Evolutionary conservation across 2,113 vertebrate genomes (phyloP).

Genomic region (Tetraodon nigroviridis): DNA sequence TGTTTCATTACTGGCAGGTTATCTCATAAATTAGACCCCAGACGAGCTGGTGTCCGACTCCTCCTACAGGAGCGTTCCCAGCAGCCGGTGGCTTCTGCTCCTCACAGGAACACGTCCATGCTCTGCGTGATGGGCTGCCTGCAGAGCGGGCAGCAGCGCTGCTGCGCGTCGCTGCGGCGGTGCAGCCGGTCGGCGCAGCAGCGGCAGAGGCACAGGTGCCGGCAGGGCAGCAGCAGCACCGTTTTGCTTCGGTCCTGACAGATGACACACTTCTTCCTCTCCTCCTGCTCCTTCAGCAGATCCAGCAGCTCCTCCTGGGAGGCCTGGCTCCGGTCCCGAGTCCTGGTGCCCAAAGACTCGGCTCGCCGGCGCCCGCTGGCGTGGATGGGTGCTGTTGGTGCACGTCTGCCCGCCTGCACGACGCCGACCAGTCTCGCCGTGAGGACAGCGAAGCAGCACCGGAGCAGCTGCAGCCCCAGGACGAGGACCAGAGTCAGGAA

Average conservation of each 20-base stretch:
- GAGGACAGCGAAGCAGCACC: conserved; percentile 61
- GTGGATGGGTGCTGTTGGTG: conserved; percentile 40
- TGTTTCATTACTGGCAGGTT: neutral
- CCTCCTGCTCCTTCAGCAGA: conserved; percentile 83
- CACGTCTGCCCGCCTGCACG: conserved; percentile 38
- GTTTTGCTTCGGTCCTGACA: conserved; percentile 85
- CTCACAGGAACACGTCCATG: conserved; percentile 74
- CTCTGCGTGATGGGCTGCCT: conserved; percentile 81
- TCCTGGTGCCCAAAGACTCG: too few species aligned
- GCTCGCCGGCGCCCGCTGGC: neutral
- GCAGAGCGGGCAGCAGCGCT: conserved; percentile 84
- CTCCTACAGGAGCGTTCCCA: neutral
- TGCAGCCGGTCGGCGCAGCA: conserved; percentile 77
- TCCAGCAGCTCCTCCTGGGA: conserved; percentile 61
- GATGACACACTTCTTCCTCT: conserved; percentile 85
- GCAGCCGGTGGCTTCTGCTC: neutral
- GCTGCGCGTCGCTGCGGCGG: conserved; percentile 73
- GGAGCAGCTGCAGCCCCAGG: conserved; percentile 22
- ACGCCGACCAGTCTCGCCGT: conserved; percentile 43
- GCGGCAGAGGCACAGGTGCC: conserved; percentile 83
- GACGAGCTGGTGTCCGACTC: neutral
- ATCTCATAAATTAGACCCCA: neutral
- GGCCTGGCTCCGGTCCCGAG: neutral
- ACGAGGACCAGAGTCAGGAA: conserved; percentile 17
- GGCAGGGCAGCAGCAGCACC: conserved; percentile 81